Conservation (phyloP, 2,113 vertebrate genomes). For the Syngnathus floridae region DNA sequence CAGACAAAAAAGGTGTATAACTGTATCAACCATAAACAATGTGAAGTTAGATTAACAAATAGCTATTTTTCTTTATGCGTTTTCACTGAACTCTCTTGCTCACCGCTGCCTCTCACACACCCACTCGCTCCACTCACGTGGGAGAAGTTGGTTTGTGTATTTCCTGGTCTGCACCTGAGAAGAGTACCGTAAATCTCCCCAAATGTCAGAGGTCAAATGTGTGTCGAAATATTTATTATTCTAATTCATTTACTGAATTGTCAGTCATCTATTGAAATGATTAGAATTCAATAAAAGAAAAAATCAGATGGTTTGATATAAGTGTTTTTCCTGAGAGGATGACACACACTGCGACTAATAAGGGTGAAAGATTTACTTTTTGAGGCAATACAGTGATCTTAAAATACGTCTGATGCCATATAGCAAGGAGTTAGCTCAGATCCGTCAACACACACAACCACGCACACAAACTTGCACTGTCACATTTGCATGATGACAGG, state of each 20-base stretch:
- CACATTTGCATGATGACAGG: slow-evolving; percentile 60
- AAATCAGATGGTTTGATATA: not conserved
- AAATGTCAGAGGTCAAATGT: not conserved
- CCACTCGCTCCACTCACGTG: not conserved
- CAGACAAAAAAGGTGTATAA: not conserved
- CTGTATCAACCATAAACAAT: not conserved
- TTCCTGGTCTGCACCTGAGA: not conserved
- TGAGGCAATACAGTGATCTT: not conserved
- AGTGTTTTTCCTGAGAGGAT: too few species aligned
- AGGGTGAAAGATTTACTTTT: not conserved
- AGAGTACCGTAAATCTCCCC: not conserved
- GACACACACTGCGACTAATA: not conserved
- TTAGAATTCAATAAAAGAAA: not conserved
- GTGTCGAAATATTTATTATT: not conserved
- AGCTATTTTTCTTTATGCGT: not conserved
- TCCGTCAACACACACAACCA: slow-evolving; percentile 12
- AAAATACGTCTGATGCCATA: not conserved
- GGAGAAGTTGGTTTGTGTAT: not conserved
- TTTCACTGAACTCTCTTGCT: not conserved
- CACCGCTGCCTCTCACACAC: not conserved
- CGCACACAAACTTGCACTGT: slow-evolving; percentile 32
- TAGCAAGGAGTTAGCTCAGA: too few species aligned
- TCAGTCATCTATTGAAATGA: not conserved
- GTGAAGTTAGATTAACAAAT: not conserved
- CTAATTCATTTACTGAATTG: not conserved